Base-by-base conservation (phyloP, 2,888 invertebrate species). In the Phoronis australis region DNA sequence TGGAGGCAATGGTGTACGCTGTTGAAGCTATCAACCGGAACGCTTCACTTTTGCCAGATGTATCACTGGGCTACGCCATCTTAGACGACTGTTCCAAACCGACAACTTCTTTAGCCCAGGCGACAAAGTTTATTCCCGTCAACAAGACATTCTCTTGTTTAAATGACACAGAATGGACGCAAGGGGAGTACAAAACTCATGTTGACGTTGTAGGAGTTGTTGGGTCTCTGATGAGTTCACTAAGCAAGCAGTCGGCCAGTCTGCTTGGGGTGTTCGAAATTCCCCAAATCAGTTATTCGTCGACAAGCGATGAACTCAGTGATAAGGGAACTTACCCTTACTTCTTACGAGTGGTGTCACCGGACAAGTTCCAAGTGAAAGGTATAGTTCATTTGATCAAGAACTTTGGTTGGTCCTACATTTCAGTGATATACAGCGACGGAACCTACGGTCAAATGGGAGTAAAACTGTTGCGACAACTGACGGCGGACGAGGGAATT, bases 21-120 rank as follows among this genome's bases (percentile, higher is more conserved):
- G 50, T 68, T 5, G 40, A 57, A 1, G 39, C 58, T 42, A 59
- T 68, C 40, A 69, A 69, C 56, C 22, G 41, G 2, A 37, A 50
- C 6, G 4, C 42, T 1, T 45, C 51, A 15, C 42, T 65, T 18
- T 51, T 68, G 24, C 59, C 61, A 1, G 52, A 60, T 37, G 26
- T 62, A 1, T 52, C 45, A 3, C 52, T 69, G 12, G 69, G 69
- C 1, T 62, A 55, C 41, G 58, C 58, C 27, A 54, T 67, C 23
- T 43, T 65, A 37, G 66, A 69, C 46, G 66, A 66, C 55, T 69
- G 69, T 42, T 56, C 54, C 23, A 65, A 61, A 42, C 54, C 61
- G 21, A 62, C 53, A 3, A 60, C 61, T 2, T 64, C 69, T 4
- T 45, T 67, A n/a, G 56, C 52, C 2, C 54, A 61, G 31, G 57